These are phyloP conservation scores for Trypoxylus dichotomus DNA, from an alignment of 1,140 invertebrate species.

Conservation along the genomic window DNA sequence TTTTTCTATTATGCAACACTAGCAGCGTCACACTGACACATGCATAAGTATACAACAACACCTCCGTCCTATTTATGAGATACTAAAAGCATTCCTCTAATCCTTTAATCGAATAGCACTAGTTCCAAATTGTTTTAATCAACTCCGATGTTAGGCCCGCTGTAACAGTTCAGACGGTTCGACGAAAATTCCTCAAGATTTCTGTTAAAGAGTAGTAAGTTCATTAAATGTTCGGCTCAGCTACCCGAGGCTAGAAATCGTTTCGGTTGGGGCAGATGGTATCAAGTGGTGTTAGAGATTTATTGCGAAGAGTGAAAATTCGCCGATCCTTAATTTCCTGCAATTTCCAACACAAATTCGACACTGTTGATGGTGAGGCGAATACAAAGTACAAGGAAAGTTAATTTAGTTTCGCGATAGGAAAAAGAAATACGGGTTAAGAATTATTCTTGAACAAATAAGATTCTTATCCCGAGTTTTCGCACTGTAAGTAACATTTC, in stretches of 20 bases:
- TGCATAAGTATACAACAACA: too few species aligned
- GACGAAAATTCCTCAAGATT: background rate
- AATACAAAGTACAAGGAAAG: background rate
- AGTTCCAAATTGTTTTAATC: background rate
- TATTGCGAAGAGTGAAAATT: constrained; percentile 4
- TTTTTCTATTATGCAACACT: too few species aligned
- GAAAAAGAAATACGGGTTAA: too few species aligned
- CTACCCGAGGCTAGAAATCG: background rate
- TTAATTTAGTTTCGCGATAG: background rate
- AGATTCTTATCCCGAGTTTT: too few species aligned
- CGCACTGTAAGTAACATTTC: too few species aligned
- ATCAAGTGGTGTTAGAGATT: constrained; percentile 2
- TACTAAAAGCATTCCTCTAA: too few species aligned
- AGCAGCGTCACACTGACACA: too few species aligned
- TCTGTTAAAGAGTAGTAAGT: background rate
- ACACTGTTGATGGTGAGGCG: background rate
- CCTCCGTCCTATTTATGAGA: too few species aligned
- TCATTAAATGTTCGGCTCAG: background rate
- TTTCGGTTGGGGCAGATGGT: background rate
- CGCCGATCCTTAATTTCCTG: background rate
- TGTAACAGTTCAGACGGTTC: background rate
- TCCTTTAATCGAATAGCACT: too few species aligned
- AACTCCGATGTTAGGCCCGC: background rate
- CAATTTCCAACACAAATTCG: background rate
- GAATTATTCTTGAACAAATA: too few species aligned